Conservation (phyloP, 2,888 invertebrate genomes). For the Oasisia sp. region DNA sequence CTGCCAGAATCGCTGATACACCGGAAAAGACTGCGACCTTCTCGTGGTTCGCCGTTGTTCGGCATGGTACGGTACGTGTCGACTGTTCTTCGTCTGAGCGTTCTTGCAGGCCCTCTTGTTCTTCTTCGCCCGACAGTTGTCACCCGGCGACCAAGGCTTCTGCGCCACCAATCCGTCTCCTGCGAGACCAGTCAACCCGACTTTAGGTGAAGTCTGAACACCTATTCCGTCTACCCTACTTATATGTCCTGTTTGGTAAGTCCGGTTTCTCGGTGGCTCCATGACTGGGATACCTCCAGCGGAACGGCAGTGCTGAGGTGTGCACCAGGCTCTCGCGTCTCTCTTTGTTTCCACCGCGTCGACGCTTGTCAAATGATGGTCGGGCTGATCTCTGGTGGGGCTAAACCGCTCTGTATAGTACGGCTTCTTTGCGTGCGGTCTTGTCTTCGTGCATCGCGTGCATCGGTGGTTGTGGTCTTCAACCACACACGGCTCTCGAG, state of each 20-base stretch:
- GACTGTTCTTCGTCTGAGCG: neutral
- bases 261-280: neutral
- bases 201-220: neutral
- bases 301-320: neutral
- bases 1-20: neutral
- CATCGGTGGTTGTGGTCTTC: neutral
- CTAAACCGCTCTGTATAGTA: neutral
- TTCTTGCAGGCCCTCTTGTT: neutral
- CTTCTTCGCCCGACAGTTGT: neutral
- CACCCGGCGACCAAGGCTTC: neutral
- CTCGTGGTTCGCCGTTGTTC: neutral
- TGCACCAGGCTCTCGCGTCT: neutral
- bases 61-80: neutral
- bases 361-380: neutral
- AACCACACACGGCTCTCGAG: neutral
- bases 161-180: neutral
- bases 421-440: neutral
- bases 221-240: neutral
- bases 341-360: neutral
- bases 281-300: neutral
- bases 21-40: neutral
- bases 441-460: neutral
- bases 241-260: neutral
- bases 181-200: neutral
- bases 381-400: neutral